Conservation (phyloP, 2,797 vertebrate genomes). For the Bryconaethiops microstoma region DNA sequence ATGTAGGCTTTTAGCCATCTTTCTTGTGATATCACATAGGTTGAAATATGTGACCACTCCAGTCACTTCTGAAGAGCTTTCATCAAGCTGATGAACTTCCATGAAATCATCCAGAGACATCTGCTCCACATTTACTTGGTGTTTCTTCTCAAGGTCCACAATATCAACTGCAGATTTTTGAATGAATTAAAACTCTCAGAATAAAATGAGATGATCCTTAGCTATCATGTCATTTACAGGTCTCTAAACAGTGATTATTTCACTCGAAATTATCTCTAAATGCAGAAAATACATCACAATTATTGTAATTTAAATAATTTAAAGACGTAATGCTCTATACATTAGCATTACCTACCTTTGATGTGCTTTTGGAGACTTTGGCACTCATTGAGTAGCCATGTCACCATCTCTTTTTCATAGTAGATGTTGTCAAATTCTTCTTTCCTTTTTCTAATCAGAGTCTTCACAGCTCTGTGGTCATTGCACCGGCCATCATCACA, state of each 20-base stretch:
- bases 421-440: conserved; percentile 72
- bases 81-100: conserved; percentile 58
- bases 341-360: conserved; percentile 70
- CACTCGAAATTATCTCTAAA: background rate
- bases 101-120: conserved; percentile 70
- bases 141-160: conserved; percentile 60
- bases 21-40: conserved; percentile 68
- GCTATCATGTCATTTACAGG: background rate
- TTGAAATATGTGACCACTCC: conserved; percentile 73
- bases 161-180: conserved; percentile 72
- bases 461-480: conserved; percentile 64
- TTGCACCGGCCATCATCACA: conserved; percentile 62
- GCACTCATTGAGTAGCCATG: conserved; percentile 78
- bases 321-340: background rate
- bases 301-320: background rate
- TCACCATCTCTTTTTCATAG: conserved; percentile 73
- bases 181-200: conserved; percentile 3
- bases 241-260: background rate
- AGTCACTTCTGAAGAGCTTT: conserved; percentile 28
- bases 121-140: conserved; percentile 64
- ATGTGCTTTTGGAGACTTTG: conserved; percentile 73
- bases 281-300: background rate
- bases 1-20: conserved; percentile 69
- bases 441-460: conserved; percentile 71
- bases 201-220: background rate